A percentile compares a stretch with the other conserved stretches of the same genome.
These are phyloP conservation scores for Pollenia griseotomentosa DNA, from an alignment of 2,888 invertebrate species.

Conservation along the genomic window DNA sequence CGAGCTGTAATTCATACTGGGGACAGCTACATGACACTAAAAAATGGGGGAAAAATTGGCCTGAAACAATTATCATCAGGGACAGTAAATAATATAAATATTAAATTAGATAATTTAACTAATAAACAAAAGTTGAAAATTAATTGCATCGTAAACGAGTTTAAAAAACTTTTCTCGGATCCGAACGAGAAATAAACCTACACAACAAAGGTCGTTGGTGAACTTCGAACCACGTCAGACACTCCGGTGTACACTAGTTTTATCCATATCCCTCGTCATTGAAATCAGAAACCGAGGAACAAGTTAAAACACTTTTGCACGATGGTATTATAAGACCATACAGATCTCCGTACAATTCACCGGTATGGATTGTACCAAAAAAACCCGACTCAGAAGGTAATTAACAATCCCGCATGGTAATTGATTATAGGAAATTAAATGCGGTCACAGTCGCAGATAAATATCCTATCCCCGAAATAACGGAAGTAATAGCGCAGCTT, in stretches of 20 bases:
- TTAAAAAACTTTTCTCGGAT: conserved; percentile 20
- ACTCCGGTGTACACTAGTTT: background rate
- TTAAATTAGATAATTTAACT: conserved; percentile 21
- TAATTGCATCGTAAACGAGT: background rate
- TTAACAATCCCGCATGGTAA: too few species aligned
- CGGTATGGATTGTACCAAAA: too few species aligned
- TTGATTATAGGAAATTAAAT: too few species aligned
- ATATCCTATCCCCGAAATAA: too few species aligned
- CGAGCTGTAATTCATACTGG: background rate
- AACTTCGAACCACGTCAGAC: background rate
- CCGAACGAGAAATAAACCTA: conserved; percentile 1
- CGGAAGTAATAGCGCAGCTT: too few species aligned
- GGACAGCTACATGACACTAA: background rate
- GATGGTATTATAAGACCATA: too few species aligned
- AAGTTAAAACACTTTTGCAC: too few species aligned
- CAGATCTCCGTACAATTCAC: too few species aligned
- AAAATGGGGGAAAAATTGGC: background rate
- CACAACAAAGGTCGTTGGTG: conserved; percentile 14
- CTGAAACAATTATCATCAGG: conserved; percentile 2
- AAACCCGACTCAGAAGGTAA: too few species aligned
- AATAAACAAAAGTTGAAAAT: conserved; percentile 3
- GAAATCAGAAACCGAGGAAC: background rate
- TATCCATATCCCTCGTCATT: background rate
- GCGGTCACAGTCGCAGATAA: too few species aligned
- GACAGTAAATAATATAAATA: conserved; percentile 13